These are phyloP conservation scores for Melinopterus prodromus DNA, from an alignment of 2,888 invertebrate species.

Conservation along the genomic window DNA sequence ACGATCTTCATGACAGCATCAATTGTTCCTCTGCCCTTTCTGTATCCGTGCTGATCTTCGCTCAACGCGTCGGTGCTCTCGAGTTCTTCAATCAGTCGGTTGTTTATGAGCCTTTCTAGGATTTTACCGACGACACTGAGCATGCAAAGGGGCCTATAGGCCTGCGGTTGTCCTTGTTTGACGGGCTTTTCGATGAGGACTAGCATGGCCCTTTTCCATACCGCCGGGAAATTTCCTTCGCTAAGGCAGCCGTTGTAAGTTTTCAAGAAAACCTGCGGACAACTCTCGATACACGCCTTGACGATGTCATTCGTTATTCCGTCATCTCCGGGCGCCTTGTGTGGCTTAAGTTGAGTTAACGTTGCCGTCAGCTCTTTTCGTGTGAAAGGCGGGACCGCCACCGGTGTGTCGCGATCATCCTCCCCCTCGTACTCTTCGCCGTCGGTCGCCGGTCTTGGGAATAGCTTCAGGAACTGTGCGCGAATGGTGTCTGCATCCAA, in stretches of 20 bases:
- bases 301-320: too few relatives aligned
- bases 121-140: neutral
- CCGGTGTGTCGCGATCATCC: neutral
- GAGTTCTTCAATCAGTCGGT: neutral
- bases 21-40: neutral
- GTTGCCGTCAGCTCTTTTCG: too few relatives aligned
- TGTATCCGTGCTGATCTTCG: neutral
- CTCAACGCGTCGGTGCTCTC: neutral
- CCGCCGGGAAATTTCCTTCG: neutral
- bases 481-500: neutral
- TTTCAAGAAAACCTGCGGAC: neutral
- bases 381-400: neutral
- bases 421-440: neutral
- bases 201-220: slow-evolving; percentile 5
- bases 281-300: neutral
- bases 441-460: neutral
- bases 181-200: slow-evolving; percentile 9
- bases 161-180: neutral
- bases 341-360: too few relatives aligned
- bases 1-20: slow-evolving; percentile 6
- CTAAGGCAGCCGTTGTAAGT: neutral
- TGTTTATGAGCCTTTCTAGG: slow-evolving; percentile 6
- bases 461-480: slow-evolving; percentile 7
- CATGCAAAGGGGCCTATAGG: slow-evolving; percentile 6
- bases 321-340: too few relatives aligned